Conservation (phyloP, 1,140 invertebrate genomes). For the Campoletis sonorensis region DNA sequence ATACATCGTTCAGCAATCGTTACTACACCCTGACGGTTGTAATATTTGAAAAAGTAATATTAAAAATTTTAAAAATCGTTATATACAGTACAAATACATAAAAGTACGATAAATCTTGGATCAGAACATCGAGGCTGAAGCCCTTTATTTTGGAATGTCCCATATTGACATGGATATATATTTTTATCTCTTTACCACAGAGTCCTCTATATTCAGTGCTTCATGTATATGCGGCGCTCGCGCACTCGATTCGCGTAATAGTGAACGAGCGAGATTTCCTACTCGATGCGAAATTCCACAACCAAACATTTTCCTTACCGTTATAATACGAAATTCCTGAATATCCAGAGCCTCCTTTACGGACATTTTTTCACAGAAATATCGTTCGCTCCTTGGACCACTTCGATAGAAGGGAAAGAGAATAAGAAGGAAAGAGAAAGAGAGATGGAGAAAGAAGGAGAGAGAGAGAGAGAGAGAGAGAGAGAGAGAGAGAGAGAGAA, state of each 20-base stretch:
- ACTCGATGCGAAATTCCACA: conserved; percentile 36
- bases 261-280: conserved; percentile 33
- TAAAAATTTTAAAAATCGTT: too few species aligned
- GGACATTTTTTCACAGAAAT: conserved; percentile 1
- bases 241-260: neutral
- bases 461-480: neutral
- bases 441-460: too few species aligned
- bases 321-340: conserved; percentile 37
- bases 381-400: neutral
- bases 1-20: neutral
- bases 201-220: neutral
- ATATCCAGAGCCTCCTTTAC: neutral
- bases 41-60: too few species aligned
- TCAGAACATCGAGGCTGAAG: too few species aligned
- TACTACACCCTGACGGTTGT: neutral
- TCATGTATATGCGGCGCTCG: neutral
- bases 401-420: neutral
- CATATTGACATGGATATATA: neutral
- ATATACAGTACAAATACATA: too few species aligned
- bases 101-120: too few species aligned
- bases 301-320: neutral
- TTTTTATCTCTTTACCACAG: neutral
- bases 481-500: neutral
- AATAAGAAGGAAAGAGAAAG: neutral
- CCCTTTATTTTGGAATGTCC: neutral